These are phyloP conservation scores for Synergus umbraculus DNA, from an alignment of 2,888 invertebrate species.

Conservation along the genomic window DNA sequence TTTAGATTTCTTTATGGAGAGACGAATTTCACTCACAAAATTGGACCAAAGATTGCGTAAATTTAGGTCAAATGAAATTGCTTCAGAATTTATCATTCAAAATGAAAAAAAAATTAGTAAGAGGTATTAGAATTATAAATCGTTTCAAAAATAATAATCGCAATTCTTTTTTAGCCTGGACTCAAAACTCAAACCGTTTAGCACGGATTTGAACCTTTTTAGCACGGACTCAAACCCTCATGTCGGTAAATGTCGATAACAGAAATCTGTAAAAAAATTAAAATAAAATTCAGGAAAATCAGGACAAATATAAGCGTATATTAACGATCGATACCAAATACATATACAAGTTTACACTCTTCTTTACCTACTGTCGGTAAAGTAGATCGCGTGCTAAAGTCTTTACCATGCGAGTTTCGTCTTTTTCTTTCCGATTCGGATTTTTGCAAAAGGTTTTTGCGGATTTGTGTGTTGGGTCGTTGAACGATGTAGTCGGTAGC, in stretches of 20 bases:
- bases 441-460: not conserved
- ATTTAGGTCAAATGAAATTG: not conserved
- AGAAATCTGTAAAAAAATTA: not conserved
- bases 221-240: not conserved
- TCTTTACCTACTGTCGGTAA: no score
- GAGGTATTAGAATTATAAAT: no score
- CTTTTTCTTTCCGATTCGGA: no score
- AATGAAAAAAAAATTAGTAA: no score
- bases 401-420: no score
- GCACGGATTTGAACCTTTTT: not conserved
- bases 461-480: not conserved
- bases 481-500: not conserved
- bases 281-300: not conserved
- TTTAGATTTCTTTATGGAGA: not conserved
- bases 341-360: not conserved
- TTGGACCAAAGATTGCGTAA: not conserved
- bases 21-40: not conserved
- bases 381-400: no score
- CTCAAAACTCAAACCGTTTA: not conserved
- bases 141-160: no score
- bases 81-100: not conserved
- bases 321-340: conserved; percentile 10
- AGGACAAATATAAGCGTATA: not conserved
- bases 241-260: not conserved
- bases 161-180: not conserved